Conservation (phyloP, 2,888 invertebrate genomes). For the Drosophila phalerata region DNA sequence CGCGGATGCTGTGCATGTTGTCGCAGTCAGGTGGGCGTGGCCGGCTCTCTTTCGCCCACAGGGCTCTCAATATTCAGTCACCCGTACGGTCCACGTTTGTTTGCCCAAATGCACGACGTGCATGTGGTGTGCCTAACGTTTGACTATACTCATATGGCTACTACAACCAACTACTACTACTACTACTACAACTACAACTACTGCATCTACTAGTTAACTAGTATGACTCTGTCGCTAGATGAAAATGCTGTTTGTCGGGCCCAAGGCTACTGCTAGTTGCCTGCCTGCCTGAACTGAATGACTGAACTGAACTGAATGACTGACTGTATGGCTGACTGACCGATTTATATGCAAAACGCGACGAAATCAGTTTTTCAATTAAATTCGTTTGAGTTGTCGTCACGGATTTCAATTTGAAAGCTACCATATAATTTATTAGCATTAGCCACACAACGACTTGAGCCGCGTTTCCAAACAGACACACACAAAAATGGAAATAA, state of each 20-base stretch:
- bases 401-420: conserved; percentile 78
- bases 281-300: background rate
- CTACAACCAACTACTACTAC: conserved; percentile 12
- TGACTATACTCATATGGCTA: conserved; percentile 30
- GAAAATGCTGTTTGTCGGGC: conserved; percentile 60
- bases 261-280: conserved; percentile 43
- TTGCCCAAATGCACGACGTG: conserved; percentile 70
- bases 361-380: conserved; percentile 76
- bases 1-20: conserved; percentile 44
- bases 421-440: conserved; percentile 78
- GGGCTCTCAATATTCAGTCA: conserved; percentile 75
- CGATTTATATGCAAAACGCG: conserved; percentile 80
- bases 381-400: conserved; percentile 78
- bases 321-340: conserved; percentile 27
- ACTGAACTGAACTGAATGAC: conserved; percentile 22
- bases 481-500: conserved; percentile 21
- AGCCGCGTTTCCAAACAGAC: conserved; percentile 35
- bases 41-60: conserved; percentile 12
- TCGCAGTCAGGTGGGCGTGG: conserved; percentile 40
- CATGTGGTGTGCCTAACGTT: conserved; percentile 59
- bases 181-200: conserved; percentile 2
- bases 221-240: conserved; percentile 36
- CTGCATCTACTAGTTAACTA: conserved; percentile 39
- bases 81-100: conserved; percentile 76
- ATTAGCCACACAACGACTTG: conserved; percentile 75